Conservation (phyloP, 2,113 vertebrate species). For the Notothenia coriiceps region DNA sequence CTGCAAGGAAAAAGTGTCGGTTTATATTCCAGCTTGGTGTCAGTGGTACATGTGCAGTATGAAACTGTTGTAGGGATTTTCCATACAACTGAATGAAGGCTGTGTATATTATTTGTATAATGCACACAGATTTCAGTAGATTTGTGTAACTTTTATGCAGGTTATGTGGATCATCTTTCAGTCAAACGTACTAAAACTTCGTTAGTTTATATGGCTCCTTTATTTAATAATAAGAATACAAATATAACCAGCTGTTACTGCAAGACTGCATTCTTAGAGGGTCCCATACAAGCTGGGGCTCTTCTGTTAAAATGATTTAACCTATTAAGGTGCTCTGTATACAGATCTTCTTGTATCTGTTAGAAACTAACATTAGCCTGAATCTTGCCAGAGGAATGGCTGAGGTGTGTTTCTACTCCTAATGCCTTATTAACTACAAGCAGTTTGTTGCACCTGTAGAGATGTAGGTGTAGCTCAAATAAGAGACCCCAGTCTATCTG, state of each 20-base stretch:
- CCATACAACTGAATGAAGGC: too few relatives aligned
- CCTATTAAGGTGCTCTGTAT: background rate
- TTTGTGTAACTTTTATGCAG: background rate
- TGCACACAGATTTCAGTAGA: background rate
- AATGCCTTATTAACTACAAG: background rate
- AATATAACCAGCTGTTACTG: background rate
- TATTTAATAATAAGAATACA: background rate
- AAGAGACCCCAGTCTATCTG: background rate
- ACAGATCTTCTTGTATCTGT: too few relatives aligned
- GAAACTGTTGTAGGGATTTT: background rate
- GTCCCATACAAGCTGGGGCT: too few relatives aligned
- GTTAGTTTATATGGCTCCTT: background rate
- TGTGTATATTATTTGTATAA: background rate
- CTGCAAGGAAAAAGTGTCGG: background rate
- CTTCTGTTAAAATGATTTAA: too few relatives aligned
- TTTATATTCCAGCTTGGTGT: background rate
- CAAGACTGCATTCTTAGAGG: background rate
- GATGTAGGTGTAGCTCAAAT: background rate
- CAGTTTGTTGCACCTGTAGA: background rate
- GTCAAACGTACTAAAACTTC: background rate
- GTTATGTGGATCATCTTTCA: background rate
- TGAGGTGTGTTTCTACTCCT: too few relatives aligned
- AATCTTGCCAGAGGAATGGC: background rate
- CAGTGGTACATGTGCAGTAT: background rate
- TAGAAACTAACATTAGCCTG: background rate